phyloP scores from a whole-genome alignment of 1,140 invertebrate genomes.

The Dysdera silvatica region DNA sequence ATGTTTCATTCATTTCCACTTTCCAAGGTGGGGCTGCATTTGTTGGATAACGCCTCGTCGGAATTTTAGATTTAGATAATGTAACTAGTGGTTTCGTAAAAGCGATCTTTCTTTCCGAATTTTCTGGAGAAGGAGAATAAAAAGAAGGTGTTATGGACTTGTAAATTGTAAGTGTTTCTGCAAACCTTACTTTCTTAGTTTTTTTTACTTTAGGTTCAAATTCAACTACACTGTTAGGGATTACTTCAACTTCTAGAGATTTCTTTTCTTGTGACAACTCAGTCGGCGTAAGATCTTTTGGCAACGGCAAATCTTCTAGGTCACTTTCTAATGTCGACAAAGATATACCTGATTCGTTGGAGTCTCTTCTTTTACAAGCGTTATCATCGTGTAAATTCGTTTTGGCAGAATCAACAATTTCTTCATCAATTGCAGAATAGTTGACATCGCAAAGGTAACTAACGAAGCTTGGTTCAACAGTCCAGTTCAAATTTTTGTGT shows the following conservation, averaged over 20 bases:
- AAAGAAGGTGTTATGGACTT: neutral
- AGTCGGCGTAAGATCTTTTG: neutral
- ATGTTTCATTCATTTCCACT: neutral
- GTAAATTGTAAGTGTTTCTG: slow-evolving; percentile 21
- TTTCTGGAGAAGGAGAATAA: neutral
- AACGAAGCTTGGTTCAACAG: slow-evolving; percentile 23
- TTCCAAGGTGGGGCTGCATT: slow-evolving; percentile 11
- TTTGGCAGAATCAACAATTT: neutral
- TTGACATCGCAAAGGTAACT: slow-evolving; percentile 34
- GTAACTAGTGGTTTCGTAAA: neutral
- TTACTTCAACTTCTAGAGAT: neutral
- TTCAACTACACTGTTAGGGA: neutral
- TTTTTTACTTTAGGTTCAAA: neutral
- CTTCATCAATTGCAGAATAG: neutral
- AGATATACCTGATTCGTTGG: slow-evolving; percentile 5
- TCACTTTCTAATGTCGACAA: neutral
- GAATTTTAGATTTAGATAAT: slow-evolving; percentile 10
- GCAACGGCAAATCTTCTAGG: neutral
- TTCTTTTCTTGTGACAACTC: neutral
- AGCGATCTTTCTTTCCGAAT: neutral
- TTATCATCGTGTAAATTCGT: neutral
- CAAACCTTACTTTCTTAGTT: slow-evolving; percentile 16
- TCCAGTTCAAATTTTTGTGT: neutral
- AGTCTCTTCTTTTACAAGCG: neutral
- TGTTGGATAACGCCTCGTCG: neutral